These are phyloP conservation scores for Aethes cnicana DNA, from an alignment of 2,888 invertebrate species.

Conservation along the genomic window DNA sequence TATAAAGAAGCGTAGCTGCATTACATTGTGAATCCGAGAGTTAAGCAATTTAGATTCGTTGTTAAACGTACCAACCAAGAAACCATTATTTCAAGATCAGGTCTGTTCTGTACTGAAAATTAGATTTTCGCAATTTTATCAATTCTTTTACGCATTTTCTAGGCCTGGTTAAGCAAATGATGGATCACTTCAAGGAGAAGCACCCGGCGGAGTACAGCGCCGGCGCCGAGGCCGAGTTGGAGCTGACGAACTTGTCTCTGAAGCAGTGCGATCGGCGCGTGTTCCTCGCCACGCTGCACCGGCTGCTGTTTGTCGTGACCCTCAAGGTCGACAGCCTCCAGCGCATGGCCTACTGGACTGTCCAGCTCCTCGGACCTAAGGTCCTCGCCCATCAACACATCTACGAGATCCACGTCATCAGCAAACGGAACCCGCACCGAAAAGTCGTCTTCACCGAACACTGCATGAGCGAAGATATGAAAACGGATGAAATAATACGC, in stretches of 20 bases:
- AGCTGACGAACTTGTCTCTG: constrained; percentile 47
- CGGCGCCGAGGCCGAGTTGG: constrained; percentile 57
- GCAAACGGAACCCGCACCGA: constrained; percentile 57
- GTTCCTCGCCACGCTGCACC: constrained; percentile 55
- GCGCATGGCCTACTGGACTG: constrained; percentile 65
- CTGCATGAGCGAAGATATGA: constrained; percentile 64
- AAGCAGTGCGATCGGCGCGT: constrained; percentile 57
- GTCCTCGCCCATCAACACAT: constrained; percentile 59
- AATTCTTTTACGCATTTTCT: not conserved
- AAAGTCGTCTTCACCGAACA: constrained; percentile 63
- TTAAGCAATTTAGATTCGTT: no score
- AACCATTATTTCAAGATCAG: no score
- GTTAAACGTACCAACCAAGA: no score
- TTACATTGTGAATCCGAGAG: no score
- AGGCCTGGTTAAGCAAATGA: constrained; percentile 52
- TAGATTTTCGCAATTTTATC: no score
- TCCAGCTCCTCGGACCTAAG: constrained; percentile 68
- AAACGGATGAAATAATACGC: constrained; percentile 64
- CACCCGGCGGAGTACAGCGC: constrained; percentile 50
- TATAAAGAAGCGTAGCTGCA: no score
- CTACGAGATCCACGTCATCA: constrained; percentile 65
- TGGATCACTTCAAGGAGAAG: constrained; percentile 67
- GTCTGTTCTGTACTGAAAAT: no score
- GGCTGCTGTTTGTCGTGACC: constrained; percentile 62
- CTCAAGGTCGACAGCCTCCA: constrained; percentile 63